Evolutionary conservation across 2,113 vertebrate genomes (phyloP), one percentile per base, ranked within the genome.

Genomic region (Rhineura floridana): DNA sequence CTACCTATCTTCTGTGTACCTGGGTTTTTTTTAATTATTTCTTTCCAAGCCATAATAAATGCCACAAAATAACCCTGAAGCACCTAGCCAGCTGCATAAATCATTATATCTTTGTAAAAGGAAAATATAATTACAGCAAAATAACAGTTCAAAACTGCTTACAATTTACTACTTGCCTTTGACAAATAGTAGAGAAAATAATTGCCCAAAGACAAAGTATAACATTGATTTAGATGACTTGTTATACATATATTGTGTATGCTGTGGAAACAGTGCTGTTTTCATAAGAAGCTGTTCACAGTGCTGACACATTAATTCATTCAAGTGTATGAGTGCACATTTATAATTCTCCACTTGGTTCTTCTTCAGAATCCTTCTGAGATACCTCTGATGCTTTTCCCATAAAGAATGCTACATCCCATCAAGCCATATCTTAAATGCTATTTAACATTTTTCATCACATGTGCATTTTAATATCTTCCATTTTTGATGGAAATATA

Each of bases 211-310:
- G 93, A 96, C 92, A 95, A 94, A 85, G 81, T 89, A 91, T 91
- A 96, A 85, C 91, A 92, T 92, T 96, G 90, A 95, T 96, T 95
- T 96, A 96, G 93, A 94, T 95, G 90, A 95, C 84, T 96, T 96
- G 90, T 94, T 95, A 93, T 88, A 90, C 88, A 93, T 62, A 89
- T 69, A 91, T 33, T 62, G 15, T 90, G 44, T 72, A 91, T 90
- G 87, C 67, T 88, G 78, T 12, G 9, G 93, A 94, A 95, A 93
- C 90, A 94, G 86, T 52, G 76, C 90, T 85, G 79, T 81, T 91
- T 89, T 46, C 17, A 90, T 88, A 92, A 90, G 86, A 9, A 39
- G 77, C n/a, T 87, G 76, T 80, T 93, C 84, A 85, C 81, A 72
- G 48, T 92, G 55, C 65, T 95, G 93, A 95, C 90, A 94, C 96